Base-by-base conservation (phyloP, 2,888 invertebrate genomes). In the Aphidius colemani region DNA sequence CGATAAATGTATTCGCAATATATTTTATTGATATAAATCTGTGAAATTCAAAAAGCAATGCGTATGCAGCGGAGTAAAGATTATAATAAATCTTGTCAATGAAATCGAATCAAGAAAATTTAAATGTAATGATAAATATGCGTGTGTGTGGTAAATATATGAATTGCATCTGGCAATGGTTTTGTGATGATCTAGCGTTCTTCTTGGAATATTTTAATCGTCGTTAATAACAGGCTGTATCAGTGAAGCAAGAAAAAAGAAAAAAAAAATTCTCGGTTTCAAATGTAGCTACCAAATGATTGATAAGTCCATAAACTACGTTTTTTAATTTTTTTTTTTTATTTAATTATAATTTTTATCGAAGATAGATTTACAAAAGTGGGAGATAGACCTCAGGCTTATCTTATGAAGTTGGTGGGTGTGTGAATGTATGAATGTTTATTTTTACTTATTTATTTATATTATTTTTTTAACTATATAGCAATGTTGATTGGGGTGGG, bases 271-370 rank as follows among this genome's bases (percentile, higher is more conserved):
- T 51, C 67, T 61, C 66, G 64, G 59, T 73, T 66, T 71, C 73
- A 67, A 69, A 70, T 69, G 69, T 70, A 65, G 78, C 80, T 79
- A 79, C 78, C 77, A 77, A 77, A 78, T 81, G 82, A 82, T 81
- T 81, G 80, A 81, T 82, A 81, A 81, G 81, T 82, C 82, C 82
- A 81, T 81, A 81, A 81, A 80, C 71, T 71, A 73, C 70, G 65
- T 71, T 59, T 74, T 69, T 68, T 69, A 68, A 71, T 71, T 70
- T 70, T 69, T 30, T 41, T 45, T 50, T 18, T 18, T 7, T 13
- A 9, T 50, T 13, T 50, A 50, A 18, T 50, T 18, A 50, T 50
- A 50, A 50, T 13, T 50, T 7, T 13, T 18, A 50, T 18, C 18
- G 30, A 10, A 11, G 55, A 7, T 11, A 2, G 7, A 10, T 10